These are phyloP conservation scores for Euspilapteryx auroguttella DNA, from an alignment of 2,888 invertebrate species.

Conservation along the genomic window DNA sequence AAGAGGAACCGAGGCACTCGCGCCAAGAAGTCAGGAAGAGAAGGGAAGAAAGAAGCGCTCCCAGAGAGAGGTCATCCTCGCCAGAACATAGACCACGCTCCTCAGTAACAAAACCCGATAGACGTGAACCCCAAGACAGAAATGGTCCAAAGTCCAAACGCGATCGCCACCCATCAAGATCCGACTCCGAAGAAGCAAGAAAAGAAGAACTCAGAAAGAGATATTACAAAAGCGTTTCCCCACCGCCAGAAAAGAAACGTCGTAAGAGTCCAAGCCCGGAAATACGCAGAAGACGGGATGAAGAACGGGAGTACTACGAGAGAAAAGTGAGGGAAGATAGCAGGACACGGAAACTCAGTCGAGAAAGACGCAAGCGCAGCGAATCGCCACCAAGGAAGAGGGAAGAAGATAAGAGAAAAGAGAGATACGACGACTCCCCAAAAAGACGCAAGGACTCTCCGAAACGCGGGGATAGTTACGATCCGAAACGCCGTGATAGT, in stretches of 20 bases:
- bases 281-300: neutral
- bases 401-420: constrained; percentile 15
- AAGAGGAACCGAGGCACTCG: constrained; percentile 18
- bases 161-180: constrained; percentile 19
- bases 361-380: constrained; percentile 18
- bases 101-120: constrained; percentile 31
- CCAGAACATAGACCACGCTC: constrained; percentile 28
- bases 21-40: constrained; percentile 27
- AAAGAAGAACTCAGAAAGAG: constrained; percentile 19
- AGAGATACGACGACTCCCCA: constrained; percentile 5
- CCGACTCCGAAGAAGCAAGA: constrained; percentile 20
- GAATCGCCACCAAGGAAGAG: constrained; percentile 19
- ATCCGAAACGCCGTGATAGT: constrained; percentile 9
- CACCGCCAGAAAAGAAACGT: constrained; percentile 32
- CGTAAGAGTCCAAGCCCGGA: constrained; percentile 17
- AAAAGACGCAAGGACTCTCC: constrained; percentile 2
- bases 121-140: too few relatives aligned
- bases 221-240: constrained; percentile 23
- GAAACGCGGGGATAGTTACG: neutral
- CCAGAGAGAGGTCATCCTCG: too few relatives aligned
- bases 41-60: constrained; percentile 14
- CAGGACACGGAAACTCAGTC: constrained; percentile 11
- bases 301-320: neutral
- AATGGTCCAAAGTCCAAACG: too few relatives aligned
- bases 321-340: constrained; percentile 10